Percentiles rank a stretch among this genome's conserved stretches.
Evolutionary conservation across 2,113 vertebrate genomes (phyloP).

Genomic region (Crotalus tigris): DNA sequence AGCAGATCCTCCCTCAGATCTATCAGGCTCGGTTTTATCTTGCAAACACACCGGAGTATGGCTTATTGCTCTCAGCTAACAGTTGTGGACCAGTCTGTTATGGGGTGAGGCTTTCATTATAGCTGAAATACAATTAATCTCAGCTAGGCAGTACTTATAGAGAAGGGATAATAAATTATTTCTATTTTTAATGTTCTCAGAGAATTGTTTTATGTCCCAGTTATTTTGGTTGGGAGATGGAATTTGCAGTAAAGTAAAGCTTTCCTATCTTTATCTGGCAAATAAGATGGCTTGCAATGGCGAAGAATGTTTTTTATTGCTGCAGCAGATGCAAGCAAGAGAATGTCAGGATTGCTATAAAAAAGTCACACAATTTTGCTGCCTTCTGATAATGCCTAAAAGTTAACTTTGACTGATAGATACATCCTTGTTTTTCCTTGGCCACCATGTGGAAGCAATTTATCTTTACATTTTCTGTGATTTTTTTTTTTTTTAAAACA

Average conservation of each 20-base stretch:
- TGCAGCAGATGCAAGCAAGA: background rate
- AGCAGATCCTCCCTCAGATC: conserved; percentile 1
- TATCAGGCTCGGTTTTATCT: background rate
- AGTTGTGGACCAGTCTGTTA: background rate
- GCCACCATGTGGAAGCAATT: background rate
- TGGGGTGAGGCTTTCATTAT: background rate
- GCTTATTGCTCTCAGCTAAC: background rate
- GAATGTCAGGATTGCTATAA: background rate
- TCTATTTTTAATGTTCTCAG: background rate
- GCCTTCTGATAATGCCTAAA: background rate
- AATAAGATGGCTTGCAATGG: background rate
- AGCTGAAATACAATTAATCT: background rate
- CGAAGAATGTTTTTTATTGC: background rate
- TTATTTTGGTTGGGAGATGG: background rate
- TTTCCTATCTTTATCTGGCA: background rate
- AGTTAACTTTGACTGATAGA: background rate
- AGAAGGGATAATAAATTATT: background rate
- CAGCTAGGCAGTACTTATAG: background rate
- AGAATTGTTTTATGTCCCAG: background rate
- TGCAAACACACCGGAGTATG: background rate
- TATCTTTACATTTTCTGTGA: background rate
- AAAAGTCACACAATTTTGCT: background rate
- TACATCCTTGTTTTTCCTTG: background rate
- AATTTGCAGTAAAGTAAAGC: background rate
- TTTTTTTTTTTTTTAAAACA: background rate